phyloP scores from a whole-genome alignment of 2,888 invertebrate genomes.

The Reticulitermes lucifugus region DNA sequence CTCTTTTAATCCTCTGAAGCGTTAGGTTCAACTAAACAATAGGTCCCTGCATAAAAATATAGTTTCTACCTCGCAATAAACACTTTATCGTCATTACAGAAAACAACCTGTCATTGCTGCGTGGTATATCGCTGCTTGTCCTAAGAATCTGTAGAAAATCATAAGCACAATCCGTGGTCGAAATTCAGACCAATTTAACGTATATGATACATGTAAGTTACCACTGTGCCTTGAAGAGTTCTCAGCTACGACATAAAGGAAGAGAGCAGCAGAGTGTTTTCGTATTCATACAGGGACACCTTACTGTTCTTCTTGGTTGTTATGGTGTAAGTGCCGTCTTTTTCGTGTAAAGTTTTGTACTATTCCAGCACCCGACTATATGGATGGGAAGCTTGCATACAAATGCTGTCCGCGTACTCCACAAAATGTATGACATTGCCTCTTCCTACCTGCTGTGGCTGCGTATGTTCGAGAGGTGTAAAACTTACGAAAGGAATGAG shows the following conservation, averaged over 20 bases:
- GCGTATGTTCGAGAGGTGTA: background rate
- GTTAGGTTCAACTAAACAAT: too few species aligned
- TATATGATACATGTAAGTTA: too few species aligned
- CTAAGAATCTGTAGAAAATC: too few species aligned
- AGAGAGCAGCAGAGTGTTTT: background rate
- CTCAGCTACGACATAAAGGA: background rate
- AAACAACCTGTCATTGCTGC: too few species aligned
- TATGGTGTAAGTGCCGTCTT: background rate
- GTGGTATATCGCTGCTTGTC: too few species aligned
- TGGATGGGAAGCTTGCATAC: background rate
- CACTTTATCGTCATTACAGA: too few species aligned
- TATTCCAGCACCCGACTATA: background rate
- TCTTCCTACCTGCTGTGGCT: background rate
- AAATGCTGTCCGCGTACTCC: background rate
- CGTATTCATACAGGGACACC: background rate
- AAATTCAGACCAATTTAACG: too few species aligned
- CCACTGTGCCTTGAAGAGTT: too few species aligned
- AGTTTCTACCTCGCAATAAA: too few species aligned
- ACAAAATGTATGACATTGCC: background rate
- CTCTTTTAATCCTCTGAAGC: too few species aligned
- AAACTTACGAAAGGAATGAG: background rate
- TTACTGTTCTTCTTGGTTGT: background rate
- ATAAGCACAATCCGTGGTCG: too few species aligned
- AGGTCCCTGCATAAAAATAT: too few species aligned
- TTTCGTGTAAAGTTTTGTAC: background rate